Base-by-base conservation (phyloP, 2,113 vertebrate genomes). In the Dipodomys spectabilis region DNA sequence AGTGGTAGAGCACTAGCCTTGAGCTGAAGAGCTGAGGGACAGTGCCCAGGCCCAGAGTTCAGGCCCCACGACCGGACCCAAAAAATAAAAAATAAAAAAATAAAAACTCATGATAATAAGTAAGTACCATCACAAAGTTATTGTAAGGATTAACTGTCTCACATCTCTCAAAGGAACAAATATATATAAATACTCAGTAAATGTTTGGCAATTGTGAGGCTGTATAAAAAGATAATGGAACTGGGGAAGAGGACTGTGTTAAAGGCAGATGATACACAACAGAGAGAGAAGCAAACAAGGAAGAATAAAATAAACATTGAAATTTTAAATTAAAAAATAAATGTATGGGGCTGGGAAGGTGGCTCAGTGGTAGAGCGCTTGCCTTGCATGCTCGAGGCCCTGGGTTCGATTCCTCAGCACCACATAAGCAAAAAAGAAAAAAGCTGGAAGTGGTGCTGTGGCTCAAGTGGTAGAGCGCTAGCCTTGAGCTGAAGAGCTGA, bases 181-280 rank as follows among this genome's bases (percentile, higher is more conserved):
- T 44, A 72, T 53, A 2, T 27, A 53, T 16, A 87, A 57, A 57
- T 86, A n/a, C 6, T 86, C 57, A 82, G 27, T 75, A 82, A 85
- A 75, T 84, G 68, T 64, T n/a, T 86, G 60, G 4, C 11, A 89
- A 67, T n/a, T 79, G 10, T 4, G 49, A 82, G 68, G 11, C 90
- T 80, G 86, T 84, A 92, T 22, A 20, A 49, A 35, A 81, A 68
- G 57, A 22, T 82, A 81, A 94, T 88, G 39, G 7, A 82, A 75
- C 2, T 72, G 19, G 32, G 45, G 11, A 92, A 80, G 45, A 83
- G 16, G 5, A 15, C 71, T n/a, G 20, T 65, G 0, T 69, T 49
- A 90, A 19, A 27, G 30, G 65, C 0, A 79, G 10, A 69, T 44
- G 32, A 71, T 53, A 1, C 6, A 83, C 88, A 94, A 82, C 25